Evolutionary conservation across 2,113 vertebrate species (phyloP).

Genomic region (Cryptomyrus ogoouensis): DNA sequence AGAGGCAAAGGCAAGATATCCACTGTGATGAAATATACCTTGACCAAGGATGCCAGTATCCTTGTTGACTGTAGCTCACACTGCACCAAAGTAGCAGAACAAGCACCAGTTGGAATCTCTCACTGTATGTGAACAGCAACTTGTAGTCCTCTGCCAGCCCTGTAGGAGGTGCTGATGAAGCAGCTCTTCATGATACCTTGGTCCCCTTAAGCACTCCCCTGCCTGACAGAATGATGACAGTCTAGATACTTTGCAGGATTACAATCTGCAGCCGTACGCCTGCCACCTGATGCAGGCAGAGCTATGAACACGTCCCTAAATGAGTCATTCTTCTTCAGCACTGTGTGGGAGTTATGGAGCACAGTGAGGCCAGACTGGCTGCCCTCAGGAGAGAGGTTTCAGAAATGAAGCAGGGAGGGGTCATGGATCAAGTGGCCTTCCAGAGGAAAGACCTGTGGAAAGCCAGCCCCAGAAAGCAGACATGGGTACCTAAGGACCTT

Average conservation of each 20-base stretch:
- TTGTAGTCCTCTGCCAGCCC: neutral
- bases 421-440: neutral
- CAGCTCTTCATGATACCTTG: neutral
- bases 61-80: neutral
- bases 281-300: neutral
- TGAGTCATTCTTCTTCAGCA: neutral
- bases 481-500: neutral
- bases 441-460: neutral
- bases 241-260: neutral
- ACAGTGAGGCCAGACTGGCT: constrained; percentile 13
- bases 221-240: neutral
- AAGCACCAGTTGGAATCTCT: neutral
- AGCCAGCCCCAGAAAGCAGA: neutral
- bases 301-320: neutral
- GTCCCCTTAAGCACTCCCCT: neutral
- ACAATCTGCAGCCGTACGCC: neutral
- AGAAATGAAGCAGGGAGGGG: neutral
- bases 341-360: constrained; percentile 6
- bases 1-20: neutral
- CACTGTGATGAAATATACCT: neutral
- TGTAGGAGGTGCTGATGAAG: neutral
- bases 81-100: neutral
- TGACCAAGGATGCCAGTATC: neutral
- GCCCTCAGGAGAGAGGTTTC: neutral
- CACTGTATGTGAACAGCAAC: neutral